Conservation (phyloP, 2,113 vertebrate species). For the Chinchilla lanigera region DNA sequence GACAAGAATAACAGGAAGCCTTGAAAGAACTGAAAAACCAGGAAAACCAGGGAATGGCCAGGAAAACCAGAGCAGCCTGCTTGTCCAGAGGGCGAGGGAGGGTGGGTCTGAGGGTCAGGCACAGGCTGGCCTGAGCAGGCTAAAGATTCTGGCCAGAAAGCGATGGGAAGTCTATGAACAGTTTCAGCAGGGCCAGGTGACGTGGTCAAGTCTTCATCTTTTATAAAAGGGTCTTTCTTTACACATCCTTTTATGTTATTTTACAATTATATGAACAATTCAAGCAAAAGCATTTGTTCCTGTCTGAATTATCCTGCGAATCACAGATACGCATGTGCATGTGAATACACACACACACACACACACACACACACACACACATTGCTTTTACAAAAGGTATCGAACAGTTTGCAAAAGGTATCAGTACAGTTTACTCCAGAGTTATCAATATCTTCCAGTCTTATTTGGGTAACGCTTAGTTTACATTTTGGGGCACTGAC, state of each 20-base stretch:
- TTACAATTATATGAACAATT: not conserved
- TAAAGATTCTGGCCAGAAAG: not conserved
- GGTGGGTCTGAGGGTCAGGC: not conserved
- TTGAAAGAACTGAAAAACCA: not conserved
- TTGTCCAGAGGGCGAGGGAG: not conserved
- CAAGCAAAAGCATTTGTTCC: not conserved
- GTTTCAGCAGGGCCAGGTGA: not conserved
- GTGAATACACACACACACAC: too few species aligned
- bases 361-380: not conserved
- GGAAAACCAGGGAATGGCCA: too few species aligned
- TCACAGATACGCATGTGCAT: not conserved
- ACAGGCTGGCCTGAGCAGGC: not conserved
- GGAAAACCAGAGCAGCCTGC: not conserved
- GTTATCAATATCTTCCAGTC: not conserved
- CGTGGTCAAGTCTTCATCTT: not conserved
- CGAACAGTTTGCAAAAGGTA: not conserved
- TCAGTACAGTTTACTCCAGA: not conserved
- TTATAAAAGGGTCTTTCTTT: constrained; percentile 25
- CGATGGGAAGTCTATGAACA: not conserved
- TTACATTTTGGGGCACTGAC: constrained; percentile 40
- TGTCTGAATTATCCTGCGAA: constrained; percentile 30
- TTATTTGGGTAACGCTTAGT: constrained; percentile 48
- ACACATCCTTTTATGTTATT: not conserved
- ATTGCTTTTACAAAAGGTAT: constrained; percentile 2
- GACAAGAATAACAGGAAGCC: not conserved